A percentile compares a stretch with the other conserved stretches of the same genome.
These are phyloP conservation scores for Tipula helvola DNA, from an alignment of 2,888 invertebrate genomes.

Conservation along the genomic window DNA sequence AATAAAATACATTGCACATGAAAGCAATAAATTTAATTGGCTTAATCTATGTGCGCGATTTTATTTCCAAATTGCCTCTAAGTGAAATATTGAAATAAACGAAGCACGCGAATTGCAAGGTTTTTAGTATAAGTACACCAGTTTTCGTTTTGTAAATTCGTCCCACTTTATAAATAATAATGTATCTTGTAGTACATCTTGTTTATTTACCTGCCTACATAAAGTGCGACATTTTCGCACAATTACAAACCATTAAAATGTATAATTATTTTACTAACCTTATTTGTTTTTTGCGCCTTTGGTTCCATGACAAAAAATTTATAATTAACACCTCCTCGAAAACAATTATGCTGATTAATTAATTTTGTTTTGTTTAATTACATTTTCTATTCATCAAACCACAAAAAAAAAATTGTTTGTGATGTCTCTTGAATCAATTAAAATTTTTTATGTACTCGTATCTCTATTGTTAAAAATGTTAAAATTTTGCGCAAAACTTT, in stretches of 20 bases:
- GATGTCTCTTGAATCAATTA: background rate
- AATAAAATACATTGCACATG: background rate
- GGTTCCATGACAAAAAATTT: background rate
- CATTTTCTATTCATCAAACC: background rate
- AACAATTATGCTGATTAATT: background rate
- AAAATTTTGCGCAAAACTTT: background rate
- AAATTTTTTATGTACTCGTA: background rate
- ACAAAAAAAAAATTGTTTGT: background rate
- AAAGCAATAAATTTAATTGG: background rate
- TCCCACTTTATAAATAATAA: background rate
- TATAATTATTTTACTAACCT: background rate
- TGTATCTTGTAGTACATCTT: background rate
- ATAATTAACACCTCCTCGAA: background rate
- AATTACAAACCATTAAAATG: background rate
- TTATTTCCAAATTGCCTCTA: background rate
- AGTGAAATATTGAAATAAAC: background rate
- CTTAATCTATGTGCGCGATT: background rate
- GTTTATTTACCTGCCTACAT: background rate
- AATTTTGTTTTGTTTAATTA: background rate
- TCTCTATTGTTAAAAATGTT: background rate
- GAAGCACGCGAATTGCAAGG: background rate
- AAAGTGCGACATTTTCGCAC: background rate
- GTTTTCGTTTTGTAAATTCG: background rate
- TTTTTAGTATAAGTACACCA: background rate
- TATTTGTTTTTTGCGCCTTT: background rate